Evolutionary conservation across 2,888 invertebrate species (phyloP).

Genomic region (Blastobasis lacticolella): DNA sequence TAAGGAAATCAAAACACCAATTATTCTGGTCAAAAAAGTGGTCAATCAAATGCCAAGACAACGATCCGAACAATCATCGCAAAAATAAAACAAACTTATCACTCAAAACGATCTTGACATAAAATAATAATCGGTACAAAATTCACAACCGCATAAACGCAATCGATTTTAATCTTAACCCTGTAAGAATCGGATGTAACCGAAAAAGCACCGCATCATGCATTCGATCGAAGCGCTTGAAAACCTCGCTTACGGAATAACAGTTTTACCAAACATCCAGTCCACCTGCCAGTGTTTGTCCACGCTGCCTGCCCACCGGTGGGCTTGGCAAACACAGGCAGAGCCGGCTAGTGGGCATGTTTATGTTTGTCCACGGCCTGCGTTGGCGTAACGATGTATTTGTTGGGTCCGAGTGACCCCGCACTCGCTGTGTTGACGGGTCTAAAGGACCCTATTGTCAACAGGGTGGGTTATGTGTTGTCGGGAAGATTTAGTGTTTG

Average conservation of each 20-base stretch:
- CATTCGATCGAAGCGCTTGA: too few relatives aligned
- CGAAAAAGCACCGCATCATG: too few relatives aligned
- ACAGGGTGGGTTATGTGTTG: too few relatives aligned
- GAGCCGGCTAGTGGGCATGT: slow-evolving; percentile 3
- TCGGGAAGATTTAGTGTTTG: too few relatives aligned
- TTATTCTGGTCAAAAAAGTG: too few relatives aligned
- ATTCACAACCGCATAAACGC: too few relatives aligned
- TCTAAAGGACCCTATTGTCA: not conserved
- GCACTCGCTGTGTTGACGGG: not conserved
- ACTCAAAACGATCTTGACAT: too few relatives aligned
- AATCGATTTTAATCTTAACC: not conserved
- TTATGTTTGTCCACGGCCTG: slow-evolving; percentile 11
- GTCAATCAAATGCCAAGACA: too few relatives aligned
- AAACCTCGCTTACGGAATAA: not conserved
- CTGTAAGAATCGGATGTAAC: not conserved
- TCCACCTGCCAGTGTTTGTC: slow-evolving; percentile 11
- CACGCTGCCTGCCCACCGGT: not conserved
- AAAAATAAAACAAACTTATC: too few relatives aligned
- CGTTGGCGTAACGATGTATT: slow-evolving; percentile 7
- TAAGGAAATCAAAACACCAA: too few relatives aligned
- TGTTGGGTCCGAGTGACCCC: slow-evolving; percentile 2
- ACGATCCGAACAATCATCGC: too few relatives aligned
- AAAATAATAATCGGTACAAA: too few relatives aligned
- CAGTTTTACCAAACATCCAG: not conserved
- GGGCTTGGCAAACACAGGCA: slow-evolving; percentile 9